A percentile compares a stretch with the other conserved stretches of the same genome.
Conservation (phyloP, 2,888 invertebrate genomes). For the Apomyelois bistriatella region DNA sequence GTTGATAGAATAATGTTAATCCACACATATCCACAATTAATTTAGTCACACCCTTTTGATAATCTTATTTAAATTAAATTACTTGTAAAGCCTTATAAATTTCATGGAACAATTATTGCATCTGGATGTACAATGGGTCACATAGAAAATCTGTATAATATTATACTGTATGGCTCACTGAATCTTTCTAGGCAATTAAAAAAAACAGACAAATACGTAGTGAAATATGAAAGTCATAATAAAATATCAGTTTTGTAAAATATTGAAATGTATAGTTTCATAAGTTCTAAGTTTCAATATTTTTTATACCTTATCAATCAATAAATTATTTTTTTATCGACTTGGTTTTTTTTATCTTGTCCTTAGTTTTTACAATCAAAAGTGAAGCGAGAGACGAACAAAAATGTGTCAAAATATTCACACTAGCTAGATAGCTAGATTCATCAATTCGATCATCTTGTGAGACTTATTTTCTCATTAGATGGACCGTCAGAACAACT, state of each 20-base stretch:
- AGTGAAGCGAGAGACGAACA: no score
- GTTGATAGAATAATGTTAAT: neutral
- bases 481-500: no score
- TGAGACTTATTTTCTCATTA: no score
- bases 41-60: constrained; percentile 3
- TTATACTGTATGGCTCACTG: no score
- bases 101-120: no score
- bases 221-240: neutral
- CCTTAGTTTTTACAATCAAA: neutral
- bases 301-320: constrained; percentile 45
- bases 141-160: no score
- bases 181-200: no score
- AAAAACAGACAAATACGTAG: constrained; percentile 15
- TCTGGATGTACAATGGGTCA: no score
- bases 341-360: constrained; percentile 30
- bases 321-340: constrained; percentile 54
- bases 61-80: neutral
- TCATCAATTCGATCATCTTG: no score
- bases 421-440: no score
- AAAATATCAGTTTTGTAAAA: neutral
- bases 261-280: constrained; percentile 34
- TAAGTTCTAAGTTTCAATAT: constrained; percentile 35
- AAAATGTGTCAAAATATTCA: no score
- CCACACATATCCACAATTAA: constrained; percentile 1
- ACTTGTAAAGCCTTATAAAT: no score